Percentiles rank a stretch among this genome's conserved stretches.
These are phyloP conservation scores for Spatulosminthurus flaviceps DNA, from an alignment of 2,888 invertebrate species.

Conservation along the genomic window DNA sequence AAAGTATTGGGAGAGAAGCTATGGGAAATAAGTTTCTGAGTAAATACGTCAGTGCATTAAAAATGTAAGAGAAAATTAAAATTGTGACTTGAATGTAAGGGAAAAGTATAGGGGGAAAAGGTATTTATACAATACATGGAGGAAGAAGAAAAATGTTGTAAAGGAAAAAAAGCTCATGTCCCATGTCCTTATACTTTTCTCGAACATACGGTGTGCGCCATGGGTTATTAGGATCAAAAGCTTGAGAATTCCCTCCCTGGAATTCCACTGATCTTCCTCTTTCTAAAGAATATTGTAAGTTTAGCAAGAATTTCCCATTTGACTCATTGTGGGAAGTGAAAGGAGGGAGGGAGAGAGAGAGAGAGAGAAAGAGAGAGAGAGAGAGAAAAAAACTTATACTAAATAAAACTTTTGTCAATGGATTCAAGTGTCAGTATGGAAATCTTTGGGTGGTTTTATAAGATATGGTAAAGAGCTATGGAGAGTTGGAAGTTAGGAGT, in stretches of 20 bases:
- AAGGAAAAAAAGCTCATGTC: too few species aligned
- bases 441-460: not conserved
- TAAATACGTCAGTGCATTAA: not conserved
- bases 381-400: not conserved
- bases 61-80: not conserved
- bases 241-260: not conserved
- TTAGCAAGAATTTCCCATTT: not conserved
- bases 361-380: too few species aligned
- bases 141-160: too few species aligned
- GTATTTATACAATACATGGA: too few species aligned
- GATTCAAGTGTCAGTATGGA: not conserved
- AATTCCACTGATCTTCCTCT: not conserved
- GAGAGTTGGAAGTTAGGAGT: too few species aligned
- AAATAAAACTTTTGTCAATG: constrained; percentile 10
- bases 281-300: not conserved
- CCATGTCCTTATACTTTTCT: too few species aligned
- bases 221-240: too few species aligned
- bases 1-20: too few species aligned
- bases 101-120: too few species aligned
- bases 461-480: not conserved
- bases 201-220: too few species aligned
- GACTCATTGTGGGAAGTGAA: not conserved
- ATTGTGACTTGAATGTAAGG: not conserved
- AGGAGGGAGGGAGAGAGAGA: too few species aligned
- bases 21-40: constrained; percentile 7